phyloP scores from a whole-genome alignment of 2,797 vertebrate genomes.

The Streptopelia turtur region DNA sequence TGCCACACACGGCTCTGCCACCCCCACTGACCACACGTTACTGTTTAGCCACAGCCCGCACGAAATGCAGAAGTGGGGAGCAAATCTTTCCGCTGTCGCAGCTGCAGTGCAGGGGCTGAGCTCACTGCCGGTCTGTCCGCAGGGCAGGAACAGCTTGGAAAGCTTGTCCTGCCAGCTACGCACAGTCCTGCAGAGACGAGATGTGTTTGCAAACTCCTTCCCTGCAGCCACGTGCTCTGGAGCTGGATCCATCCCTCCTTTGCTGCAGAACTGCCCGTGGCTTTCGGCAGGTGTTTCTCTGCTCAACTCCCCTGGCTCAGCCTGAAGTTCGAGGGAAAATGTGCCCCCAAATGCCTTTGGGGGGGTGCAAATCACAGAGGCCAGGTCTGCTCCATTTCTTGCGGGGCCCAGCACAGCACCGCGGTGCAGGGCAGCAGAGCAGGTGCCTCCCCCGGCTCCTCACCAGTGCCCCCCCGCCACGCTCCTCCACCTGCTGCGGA shows the following conservation, averaged over 20 bases:
- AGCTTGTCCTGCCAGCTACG: neutral
- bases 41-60: neutral
- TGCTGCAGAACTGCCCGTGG: neutral
- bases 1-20: rapidly evolving
- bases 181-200: neutral
- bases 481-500: slow-evolving; percentile 9
- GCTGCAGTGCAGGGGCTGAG: neutral
- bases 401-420: rapidly evolving
- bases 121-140: neutral
- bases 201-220: neutral
- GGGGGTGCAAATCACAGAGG: neutral
- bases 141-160: neutral
- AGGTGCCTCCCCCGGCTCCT: neutral
- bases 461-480: rapidly evolving
- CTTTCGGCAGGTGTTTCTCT: neutral
- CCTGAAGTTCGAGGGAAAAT: neutral
- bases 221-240: neutral
- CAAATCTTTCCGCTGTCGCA: slow-evolving; percentile 12
- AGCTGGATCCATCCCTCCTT: neutral
- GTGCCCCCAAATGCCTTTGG: neutral
- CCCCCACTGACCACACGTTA: neutral
- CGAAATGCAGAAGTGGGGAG: slow-evolving; percentile 48
- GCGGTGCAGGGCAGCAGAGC: rapidly evolving
- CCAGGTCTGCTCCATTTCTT: neutral
- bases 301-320: neutral